Percentiles rank a stretch among this genome's conserved stretches.
These are phyloP conservation scores for Danio kyathit DNA, from an alignment of 2,797 vertebrate species.

Conservation along the genomic window DNA sequence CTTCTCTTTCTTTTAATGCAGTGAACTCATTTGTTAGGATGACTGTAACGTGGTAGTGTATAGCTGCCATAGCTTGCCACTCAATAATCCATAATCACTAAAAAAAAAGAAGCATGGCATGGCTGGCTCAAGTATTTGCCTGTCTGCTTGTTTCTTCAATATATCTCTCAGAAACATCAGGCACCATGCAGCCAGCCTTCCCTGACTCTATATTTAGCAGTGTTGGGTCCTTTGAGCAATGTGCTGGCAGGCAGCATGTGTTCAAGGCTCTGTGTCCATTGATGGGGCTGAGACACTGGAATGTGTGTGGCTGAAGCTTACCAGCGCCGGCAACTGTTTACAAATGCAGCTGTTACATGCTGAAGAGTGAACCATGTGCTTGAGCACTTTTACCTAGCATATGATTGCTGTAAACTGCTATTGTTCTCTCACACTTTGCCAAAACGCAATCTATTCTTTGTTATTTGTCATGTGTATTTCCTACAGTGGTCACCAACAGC, in stretches of 20 bases:
- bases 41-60: no score
- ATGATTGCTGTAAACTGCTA: not conserved
- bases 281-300: slow-evolving; percentile 75
- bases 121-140: slow-evolving; percentile 2
- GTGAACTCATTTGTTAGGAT: not conserved
- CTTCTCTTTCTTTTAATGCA: not conserved
- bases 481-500: not conserved
- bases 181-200: slow-evolving; percentile 71
- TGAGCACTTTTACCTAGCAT: not conserved
- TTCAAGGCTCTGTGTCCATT: slow-evolving; percentile 75
- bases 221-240: slow-evolving; percentile 87
- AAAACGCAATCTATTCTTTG: not conserved
- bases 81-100: not conserved
- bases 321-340: slow-evolving; percentile 63
- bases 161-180: slow-evolving; percentile 59
- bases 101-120: not conserved
- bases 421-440: not conserved
- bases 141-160: slow-evolving; percentile 8
- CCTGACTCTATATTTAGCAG: slow-evolving; percentile 91
- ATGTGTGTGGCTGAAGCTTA: slow-evolving; percentile 67
- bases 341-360: slow-evolving; percentile 54
- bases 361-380: slow-evolving; percentile 27
- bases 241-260: slow-evolving; percentile 81
- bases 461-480: not conserved
- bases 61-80: not conserved